phyloP scores from a whole-genome alignment of 1,140 invertebrate species.

The Apis laboriosa region DNA sequence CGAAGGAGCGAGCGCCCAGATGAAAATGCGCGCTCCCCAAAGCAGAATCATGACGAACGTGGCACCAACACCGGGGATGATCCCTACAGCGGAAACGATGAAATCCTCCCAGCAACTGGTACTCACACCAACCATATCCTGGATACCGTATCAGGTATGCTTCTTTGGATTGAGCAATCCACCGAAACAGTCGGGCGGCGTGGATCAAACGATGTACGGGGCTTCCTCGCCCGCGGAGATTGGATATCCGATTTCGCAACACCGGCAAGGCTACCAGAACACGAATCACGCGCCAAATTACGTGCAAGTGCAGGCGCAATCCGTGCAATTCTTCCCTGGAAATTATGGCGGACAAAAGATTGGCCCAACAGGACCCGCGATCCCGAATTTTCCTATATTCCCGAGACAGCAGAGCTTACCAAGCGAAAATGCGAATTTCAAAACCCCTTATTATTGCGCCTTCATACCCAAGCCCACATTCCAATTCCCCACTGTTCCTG shows the following conservation, averaged over 20 bases:
- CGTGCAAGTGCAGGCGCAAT: constrained; percentile 35
- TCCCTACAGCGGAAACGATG: constrained; percentile 51
- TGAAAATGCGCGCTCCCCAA: too few species aligned
- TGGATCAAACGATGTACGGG: constrained; percentile 6
- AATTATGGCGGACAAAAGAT: not conserved
- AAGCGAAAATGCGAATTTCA: not conserved
- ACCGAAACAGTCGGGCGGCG: not conserved
- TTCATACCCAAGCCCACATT: constrained; percentile 60
- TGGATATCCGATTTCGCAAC: not conserved
- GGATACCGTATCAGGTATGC: constrained; percentile 58
- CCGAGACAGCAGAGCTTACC: not conserved
- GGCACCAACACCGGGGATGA: constrained; percentile 4
- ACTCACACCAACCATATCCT: constrained; percentile 40
- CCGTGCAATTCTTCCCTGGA: not conserved
- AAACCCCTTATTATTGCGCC: constrained; percentile 63
- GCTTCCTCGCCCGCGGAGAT: constrained; percentile 7
- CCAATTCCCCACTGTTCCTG: constrained; percentile 60
- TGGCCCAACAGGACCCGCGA: constrained; percentile 4
- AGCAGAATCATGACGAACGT: not conserved
- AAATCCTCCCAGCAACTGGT: constrained; percentile 62
- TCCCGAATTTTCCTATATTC: constrained; percentile 3
- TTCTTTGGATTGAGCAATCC: constrained; percentile 43
- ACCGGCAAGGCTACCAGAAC: not conserved
- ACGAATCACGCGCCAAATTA: constrained; percentile 9
- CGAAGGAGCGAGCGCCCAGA: not conserved